Evolutionary conservation across 2,888 invertebrate genomes (phyloP), one percentile per base, ranked within the genome.

Genomic region (Perithous albicinctus): DNA sequence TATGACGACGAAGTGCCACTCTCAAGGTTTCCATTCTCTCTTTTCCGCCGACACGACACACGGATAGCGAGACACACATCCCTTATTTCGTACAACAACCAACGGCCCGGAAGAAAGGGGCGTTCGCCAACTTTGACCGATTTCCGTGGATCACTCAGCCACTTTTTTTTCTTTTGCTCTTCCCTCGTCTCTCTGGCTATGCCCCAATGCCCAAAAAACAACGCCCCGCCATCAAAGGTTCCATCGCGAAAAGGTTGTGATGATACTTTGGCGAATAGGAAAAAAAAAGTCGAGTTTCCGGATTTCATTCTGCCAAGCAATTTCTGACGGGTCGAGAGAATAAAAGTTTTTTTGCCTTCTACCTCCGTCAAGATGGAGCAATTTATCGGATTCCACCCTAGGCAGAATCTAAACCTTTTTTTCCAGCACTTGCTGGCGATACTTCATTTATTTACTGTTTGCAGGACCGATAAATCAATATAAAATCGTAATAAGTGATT

Each of bases 61-160:
- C 20, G 20, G 20, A 32, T 29, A 59, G 38, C 32, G 48, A 80
- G 76, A 75, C 51, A 79, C 48, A 78, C 67, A 74, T 82, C 48
- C 67, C 75, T 75, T 54, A 75, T 79, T 82, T 82, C 59, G 70
- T 75, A 61, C 66, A 79, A 72, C 67, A 41, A 51, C 64, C 75
- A 85, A 70, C 75, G 77, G 63, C 64, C 77, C 46, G 77, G 79
- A 84, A 84, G 79, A 70, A 41, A 76, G 64, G 64, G 82, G 56
- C 70, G 46, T 41, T 67, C 66, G 74, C 78, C 74, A 79, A 85
- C 84, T 82, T 84, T 85, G 83, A 83, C 85, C 85, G 83, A 84
- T 85, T 84, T 78, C 69, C 46, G 77, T 32, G 72, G 75, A 84
- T 84, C 79, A 76, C 74, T 84, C 83, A 78, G 63, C 75, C 73